These are phyloP conservation scores for Staurois parvus DNA, from an alignment of 2,797 vertebrate genomes.

Conservation along the genomic window DNA sequence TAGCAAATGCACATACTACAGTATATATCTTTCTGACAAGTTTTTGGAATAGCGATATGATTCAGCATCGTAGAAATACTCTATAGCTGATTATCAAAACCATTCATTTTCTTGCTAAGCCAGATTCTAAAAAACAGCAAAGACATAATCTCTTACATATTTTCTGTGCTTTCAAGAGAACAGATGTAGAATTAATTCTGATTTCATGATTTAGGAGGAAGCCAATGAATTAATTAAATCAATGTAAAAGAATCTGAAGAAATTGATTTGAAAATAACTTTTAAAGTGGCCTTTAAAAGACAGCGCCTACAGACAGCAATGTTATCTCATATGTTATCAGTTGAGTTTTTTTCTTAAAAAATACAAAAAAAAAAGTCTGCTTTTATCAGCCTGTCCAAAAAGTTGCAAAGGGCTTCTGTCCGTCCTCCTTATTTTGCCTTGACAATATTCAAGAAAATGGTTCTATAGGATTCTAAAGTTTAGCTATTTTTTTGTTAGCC, in stretches of 20 bases:
- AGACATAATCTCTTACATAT: slow-evolving; percentile 48
- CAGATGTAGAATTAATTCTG: slow-evolving; percentile 43
- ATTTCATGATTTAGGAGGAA: slow-evolving; percentile 34
- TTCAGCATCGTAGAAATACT: slow-evolving; percentile 31
- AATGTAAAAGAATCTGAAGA: slow-evolving; percentile 19
- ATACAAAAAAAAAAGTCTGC: not conserved
- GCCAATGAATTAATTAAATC: slow-evolving; percentile 38
- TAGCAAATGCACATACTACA: slow-evolving; percentile 18
- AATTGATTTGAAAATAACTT: not conserved
- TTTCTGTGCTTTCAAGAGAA: slow-evolving; percentile 38
- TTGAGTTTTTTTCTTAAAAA: not conserved
- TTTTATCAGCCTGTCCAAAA: not conserved
- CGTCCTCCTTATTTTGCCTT: no score
- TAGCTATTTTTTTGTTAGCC: no score
- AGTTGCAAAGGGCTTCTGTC: no score
- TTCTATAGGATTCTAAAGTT: no score
- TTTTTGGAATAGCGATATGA: slow-evolving; percentile 34
- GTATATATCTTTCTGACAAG: slow-evolving; percentile 43
- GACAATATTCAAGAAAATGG: no score
- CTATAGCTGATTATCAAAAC: slow-evolving; percentile 37
- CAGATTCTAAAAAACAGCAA: slow-evolving; percentile 39
- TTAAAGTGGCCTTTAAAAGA: slow-evolving; percentile 3
- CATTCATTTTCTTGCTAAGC: slow-evolving; percentile 44
- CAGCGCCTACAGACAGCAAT: not conserved
- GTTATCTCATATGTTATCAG: no score